These are phyloP conservation scores for Gymnocheta viridis DNA, from an alignment of 2,888 invertebrate species.

Conservation along the genomic window DNA sequence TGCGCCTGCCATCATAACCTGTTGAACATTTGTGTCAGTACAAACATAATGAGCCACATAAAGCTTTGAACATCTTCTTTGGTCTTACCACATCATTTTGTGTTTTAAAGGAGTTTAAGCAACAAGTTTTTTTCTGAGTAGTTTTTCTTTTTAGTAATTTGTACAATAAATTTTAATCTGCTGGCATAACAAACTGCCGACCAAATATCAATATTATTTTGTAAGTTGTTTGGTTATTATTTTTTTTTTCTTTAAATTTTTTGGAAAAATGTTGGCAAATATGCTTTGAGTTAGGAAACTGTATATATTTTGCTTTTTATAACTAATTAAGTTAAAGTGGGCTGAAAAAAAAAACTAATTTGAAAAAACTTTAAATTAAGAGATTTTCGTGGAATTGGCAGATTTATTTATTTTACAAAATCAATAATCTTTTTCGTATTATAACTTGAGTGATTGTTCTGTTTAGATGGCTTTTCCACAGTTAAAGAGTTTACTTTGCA, in stretches of 20 bases:
- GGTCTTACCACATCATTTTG: slow-evolving; percentile 29
- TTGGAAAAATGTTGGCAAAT: neutral
- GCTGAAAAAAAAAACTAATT: neutral
- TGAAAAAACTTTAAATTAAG: neutral
- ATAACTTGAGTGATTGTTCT: too few species aligned
- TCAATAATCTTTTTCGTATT: neutral
- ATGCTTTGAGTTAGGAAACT: neutral
- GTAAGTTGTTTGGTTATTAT: too few species aligned
- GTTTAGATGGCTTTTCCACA: too few species aligned
- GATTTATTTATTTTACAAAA: too few species aligned
- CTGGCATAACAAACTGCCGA: neutral
- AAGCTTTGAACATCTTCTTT: slow-evolving; percentile 42
- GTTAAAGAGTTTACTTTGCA: too few species aligned
- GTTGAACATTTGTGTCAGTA: slow-evolving; percentile 26
- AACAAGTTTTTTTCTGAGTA: slow-evolving; percentile 44
- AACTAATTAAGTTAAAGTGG: neutral
- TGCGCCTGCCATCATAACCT: slow-evolving; percentile 31
- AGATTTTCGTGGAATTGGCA: too few species aligned
- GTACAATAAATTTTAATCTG: slow-evolving; percentile 29
- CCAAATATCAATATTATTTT: slow-evolving; percentile 22
- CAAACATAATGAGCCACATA: slow-evolving; percentile 23
- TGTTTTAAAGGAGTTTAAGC: slow-evolving; percentile 29
- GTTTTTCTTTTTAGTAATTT: neutral
- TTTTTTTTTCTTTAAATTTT: too few species aligned
- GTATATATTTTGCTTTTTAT: too few species aligned